A percentile compares a stretch with the other conserved stretches of the same genome.
phyloP scores from a whole-genome alignment of 2,113 vertebrate genomes.

The Podiceps cristatus region DNA sequence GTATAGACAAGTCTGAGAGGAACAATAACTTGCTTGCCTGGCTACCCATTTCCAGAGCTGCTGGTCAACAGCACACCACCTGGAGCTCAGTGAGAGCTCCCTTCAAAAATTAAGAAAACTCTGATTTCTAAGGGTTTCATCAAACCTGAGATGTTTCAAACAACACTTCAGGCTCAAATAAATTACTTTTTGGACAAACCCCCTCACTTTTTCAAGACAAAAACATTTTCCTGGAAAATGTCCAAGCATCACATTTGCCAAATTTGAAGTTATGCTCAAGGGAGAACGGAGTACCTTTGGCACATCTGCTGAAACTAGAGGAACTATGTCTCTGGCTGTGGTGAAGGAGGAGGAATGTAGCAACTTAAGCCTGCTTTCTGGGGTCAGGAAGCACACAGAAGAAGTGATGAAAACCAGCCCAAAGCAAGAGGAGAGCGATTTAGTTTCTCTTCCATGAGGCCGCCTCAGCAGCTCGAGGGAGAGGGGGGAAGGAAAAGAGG shows the following conservation, averaged over 20 bases:
- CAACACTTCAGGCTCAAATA: neutral
- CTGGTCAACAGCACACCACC: conserved; percentile 41
- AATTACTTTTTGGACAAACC: neutral
- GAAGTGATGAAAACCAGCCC: conserved; percentile 62
- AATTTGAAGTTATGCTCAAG: conserved; percentile 2
- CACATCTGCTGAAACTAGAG: conserved; percentile 25
- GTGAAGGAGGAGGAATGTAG: conserved; percentile 47
- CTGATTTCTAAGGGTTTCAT: neutral
- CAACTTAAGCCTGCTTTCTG: conserved; percentile 37
- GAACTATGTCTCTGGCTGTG: conserved; percentile 14
- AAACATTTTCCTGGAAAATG: neutral
- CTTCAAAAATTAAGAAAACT: neutral
- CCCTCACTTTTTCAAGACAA: neutral
- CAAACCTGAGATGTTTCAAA: neutral
- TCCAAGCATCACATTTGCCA: conserved; percentile 27
- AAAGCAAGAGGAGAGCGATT: conserved; percentile 48
- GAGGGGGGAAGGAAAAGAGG: neutral
- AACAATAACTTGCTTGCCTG: conserved; percentile 13
- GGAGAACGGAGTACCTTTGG: conserved; percentile 35
- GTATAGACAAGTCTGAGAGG: conserved; percentile 6
- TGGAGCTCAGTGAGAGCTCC: conserved; percentile 5
- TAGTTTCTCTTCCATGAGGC: conserved; percentile 42
- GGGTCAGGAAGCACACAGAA: conserved; percentile 47
- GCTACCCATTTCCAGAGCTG: conserved; percentile 23
- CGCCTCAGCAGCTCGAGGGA: neutral